Evolutionary conservation across 2,888 invertebrate species (phyloP).

Genomic region (Camponotus fellah): DNA sequence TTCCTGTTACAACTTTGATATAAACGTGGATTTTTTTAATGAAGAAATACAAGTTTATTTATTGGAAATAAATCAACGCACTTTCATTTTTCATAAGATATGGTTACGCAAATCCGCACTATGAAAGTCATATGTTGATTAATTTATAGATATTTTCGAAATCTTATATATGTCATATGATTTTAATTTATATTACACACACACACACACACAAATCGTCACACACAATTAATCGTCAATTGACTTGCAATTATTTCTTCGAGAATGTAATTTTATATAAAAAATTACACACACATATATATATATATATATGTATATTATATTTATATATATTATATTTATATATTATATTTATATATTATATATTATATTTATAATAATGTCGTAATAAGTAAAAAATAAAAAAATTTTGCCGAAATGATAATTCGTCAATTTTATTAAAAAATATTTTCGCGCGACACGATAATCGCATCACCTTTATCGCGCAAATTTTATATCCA

Average conservation of each 20-base stretch:
- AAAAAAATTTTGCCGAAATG: neutral
- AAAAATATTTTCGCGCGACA: neutral
- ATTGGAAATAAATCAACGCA: neutral
- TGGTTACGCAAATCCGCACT: neutral
- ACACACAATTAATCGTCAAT: neutral
- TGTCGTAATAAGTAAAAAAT: neutral
- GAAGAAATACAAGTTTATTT: neutral
- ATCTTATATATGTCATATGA: neutral
- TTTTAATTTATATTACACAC: neutral
- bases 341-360: too few relatives aligned
- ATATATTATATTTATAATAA: neutral
- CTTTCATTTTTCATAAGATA: neutral
- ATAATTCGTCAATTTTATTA: neutral
- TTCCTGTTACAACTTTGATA: neutral
- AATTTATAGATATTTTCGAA: neutral
- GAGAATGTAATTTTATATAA: too few relatives aligned
- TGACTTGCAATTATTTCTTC: too few relatives aligned
- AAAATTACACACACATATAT: too few relatives aligned
- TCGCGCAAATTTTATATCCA: neutral
- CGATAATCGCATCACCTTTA: neutral
- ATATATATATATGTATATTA: too few relatives aligned
- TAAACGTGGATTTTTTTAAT: neutral
- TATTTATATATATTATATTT: too few relatives aligned
- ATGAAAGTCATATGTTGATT: neutral
- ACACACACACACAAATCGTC: neutral